Evolutionary conservation across 2,113 vertebrate genomes (phyloP).

Genomic region (Siniperca chuatsi): DNA sequence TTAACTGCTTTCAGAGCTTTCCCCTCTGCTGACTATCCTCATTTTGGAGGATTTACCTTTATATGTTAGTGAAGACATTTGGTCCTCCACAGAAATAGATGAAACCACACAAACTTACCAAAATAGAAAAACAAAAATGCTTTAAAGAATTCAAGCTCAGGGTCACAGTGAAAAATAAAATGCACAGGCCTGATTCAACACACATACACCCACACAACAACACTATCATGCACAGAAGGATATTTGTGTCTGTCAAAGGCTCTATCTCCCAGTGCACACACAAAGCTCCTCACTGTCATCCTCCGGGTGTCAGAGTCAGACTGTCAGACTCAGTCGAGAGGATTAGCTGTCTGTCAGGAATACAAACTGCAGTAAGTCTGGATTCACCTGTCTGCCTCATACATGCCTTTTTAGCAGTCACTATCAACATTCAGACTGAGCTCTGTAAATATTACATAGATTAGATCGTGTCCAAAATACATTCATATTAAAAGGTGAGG

Average conservation of each 20-base stretch:
- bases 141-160: too few relatives aligned
- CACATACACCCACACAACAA: not conserved
- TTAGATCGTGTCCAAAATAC: not conserved
- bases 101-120: too few relatives aligned
- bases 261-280: not conserved
- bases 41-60: not conserved
- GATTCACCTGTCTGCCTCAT: not conserved
- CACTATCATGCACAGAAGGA: not conserved
- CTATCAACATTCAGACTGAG: too few relatives aligned
- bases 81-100: too few relatives aligned
- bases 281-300: not conserved
- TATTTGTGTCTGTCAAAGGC: conserved; percentile 5
- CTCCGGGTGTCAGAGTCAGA: not conserved
- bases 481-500: not conserved
- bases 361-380: not conserved
- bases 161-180: too few relatives aligned
- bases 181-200: not conserved
- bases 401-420: not conserved
- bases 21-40: too few relatives aligned
- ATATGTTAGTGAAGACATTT: not conserved
- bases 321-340: not conserved
- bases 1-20: too few relatives aligned
- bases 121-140: too few relatives aligned
- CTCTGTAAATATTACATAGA: not conserved
- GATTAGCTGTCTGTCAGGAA: not conserved